Percentiles rank a stretch among this genome's conserved stretches.
Conservation (phyloP, 2,888 invertebrate genomes). For the Prenolepis imparis region DNA sequence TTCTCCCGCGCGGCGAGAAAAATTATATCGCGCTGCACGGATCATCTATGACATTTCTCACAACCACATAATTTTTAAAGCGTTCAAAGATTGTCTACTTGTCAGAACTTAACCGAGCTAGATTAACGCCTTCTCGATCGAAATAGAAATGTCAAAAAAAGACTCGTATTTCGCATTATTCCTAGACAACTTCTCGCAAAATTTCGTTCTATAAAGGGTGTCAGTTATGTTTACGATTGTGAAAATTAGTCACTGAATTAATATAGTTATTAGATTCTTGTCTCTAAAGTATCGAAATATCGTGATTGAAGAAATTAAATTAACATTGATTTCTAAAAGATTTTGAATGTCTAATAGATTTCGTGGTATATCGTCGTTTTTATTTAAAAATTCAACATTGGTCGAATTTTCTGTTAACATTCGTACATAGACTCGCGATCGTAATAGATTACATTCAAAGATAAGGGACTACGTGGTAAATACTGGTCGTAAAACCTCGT, state of each 20-base stretch:
- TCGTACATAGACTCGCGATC: constrained; percentile 70
- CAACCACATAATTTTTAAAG: constrained; percentile 53
- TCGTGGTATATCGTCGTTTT: constrained; percentile 63
- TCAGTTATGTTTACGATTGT: neutral
- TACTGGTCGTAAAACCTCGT: constrained; percentile 66
- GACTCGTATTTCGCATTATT: neutral
- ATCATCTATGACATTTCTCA: constrained; percentile 51
- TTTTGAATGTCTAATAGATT: neutral
- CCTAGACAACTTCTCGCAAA: constrained; percentile 33
- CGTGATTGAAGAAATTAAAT: neutral
- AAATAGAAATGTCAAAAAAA: neutral
- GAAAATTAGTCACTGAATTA: neutral
- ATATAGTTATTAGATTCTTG: neutral
- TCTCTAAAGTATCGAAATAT: neutral
- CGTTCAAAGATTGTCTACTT: constrained; percentile 15
- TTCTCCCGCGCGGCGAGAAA: neutral
- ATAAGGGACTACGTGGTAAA: constrained; percentile 67
- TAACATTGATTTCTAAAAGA: neutral
- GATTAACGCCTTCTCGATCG: neutral
- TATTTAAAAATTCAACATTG: constrained; percentile 71
- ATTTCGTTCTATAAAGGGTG: neutral
- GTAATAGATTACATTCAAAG: constrained; percentile 71
- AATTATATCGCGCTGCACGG: neutral
- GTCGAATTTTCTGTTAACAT: constrained; percentile 61
- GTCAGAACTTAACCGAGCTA: constrained; percentile 54